Evolutionary conservation across 1,140 invertebrate genomes (phyloP), one percentile per base, ranked within the genome.

Genomic region (Neodiprion lecontei): DNA sequence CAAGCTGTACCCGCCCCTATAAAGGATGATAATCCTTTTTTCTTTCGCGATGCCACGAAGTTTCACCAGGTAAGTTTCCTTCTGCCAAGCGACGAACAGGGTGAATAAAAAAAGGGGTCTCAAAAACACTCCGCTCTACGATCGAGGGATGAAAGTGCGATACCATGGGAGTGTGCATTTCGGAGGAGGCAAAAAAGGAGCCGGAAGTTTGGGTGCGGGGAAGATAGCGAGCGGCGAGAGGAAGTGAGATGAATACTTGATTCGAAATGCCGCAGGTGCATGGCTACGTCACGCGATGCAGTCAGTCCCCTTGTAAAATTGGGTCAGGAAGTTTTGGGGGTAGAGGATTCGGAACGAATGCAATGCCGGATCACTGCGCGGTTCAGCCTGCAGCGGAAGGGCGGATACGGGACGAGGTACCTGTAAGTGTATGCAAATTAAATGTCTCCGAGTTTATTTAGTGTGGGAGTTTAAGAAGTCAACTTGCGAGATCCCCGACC

Each of bases 401-500:
- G 8, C 5, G 72, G 50, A 21, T 21, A 21, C 17, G 17, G 9
- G 23, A 50, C 14, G 50, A 11, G 47, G 72, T 10, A 47, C 3
- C 12, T 21, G 76, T 75, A 80, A 81, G 79, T 81, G 76, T 82
- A 82, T 82, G 80, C 77, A 82, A 82, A 82, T 82, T 81, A 81
- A 82, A 82, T 75, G 80, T 81, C 76, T 77, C 71, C 77, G 80
- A 81, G 80, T 82, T 82, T 81, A 82, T 82, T 81, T 81, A 82
- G 77, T 74, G 74, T 77, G 74, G 75, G 78, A 82, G 75, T 81
- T 82, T 82, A 77, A 82, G 53, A 61, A 61, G 53, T 11, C 53
- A 61, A 61, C 11, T 61, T 61, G 4, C 7, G 53, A 61, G 53
- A 61, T 61, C 53, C 11, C 9, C 28, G 28, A 40, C 28, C 28